phyloP scores from a whole-genome alignment of 1,140 invertebrate species.

The Diuraphis noxia region DNA sequence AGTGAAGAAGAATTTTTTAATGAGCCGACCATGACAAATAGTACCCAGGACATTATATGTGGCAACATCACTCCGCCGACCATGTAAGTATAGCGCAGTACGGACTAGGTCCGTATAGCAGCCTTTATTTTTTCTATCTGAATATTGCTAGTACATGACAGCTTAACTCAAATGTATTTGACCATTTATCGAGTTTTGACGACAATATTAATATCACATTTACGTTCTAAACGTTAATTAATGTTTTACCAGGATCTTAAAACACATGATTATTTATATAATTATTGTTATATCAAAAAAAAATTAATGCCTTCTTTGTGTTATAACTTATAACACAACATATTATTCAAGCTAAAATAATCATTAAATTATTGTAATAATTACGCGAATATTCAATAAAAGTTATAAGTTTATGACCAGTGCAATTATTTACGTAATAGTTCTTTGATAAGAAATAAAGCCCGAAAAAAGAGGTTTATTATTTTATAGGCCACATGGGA shows the following conservation, averaged over 20 bases:
- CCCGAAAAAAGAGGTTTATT: neutral
- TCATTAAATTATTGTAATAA: neutral
- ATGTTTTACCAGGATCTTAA: neutral
- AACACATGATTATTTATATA: neutral
- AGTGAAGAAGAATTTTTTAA: conserved; percentile 29
- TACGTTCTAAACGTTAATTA: neutral
- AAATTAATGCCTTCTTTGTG: neutral
- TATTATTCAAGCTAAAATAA: neutral
- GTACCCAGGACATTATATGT: neutral
- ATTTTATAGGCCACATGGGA: neutral
- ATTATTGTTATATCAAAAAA: neutral
- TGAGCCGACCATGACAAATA: neutral
- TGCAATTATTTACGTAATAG: neutral
- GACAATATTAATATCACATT: neutral
- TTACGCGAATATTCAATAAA: neutral
- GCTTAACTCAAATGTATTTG: neutral
- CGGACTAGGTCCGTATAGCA: neutral
- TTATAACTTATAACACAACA: neutral
- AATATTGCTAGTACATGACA: no score
- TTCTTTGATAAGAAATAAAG: neutral
- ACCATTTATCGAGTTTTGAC: neutral
- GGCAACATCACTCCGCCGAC: conserved; percentile 1
- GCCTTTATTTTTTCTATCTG: no score
- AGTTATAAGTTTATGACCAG: neutral
- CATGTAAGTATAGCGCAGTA: neutral